These are phyloP conservation scores for Anneissia japonica DNA, from an alignment of 35 echinoderm and acorn worm species.

Conservation along the genomic window DNA sequence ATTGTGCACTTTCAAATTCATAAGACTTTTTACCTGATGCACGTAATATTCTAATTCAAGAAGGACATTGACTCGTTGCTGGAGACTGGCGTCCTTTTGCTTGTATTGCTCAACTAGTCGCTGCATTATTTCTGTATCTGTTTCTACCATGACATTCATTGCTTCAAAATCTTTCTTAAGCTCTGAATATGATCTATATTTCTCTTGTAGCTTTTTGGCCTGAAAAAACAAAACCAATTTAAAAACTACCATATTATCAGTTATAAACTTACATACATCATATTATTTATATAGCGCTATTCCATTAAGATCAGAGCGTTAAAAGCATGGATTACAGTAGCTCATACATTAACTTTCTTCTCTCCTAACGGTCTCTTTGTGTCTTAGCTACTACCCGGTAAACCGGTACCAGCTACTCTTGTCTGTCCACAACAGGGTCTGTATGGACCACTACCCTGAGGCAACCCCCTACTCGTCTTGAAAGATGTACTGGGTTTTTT, in stretches of 20 bases:
- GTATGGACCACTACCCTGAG: too few species aligned
- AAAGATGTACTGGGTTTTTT: too few species aligned
- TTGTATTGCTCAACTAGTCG: constrained; percentile 47
- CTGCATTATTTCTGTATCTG: constrained; percentile 81
- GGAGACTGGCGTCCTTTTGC: constrained; percentile 9
- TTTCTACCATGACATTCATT: constrained; percentile 72
- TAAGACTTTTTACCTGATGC: constrained; percentile 89
- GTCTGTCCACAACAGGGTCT: too few species aligned
- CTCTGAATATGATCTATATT: constrained; percentile 76
- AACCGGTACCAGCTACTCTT: too few species aligned
- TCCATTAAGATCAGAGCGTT: too few species aligned
- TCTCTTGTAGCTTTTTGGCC: constrained; percentile 52
- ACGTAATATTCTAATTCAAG: constrained; percentile 87
- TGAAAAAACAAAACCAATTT: constrained; percentile 41
- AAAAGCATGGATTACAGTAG: background rate
- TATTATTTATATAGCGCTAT: too few species aligned
- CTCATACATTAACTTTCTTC: background rate
- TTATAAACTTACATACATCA: too few species aligned
- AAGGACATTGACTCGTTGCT: constrained; percentile 30
- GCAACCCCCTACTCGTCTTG: too few species aligned
- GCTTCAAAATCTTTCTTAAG: constrained; percentile 77
- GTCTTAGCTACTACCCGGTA: too few species aligned
- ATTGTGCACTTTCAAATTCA: too few species aligned
- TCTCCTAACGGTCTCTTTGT: background rate
- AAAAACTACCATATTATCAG: too few species aligned